Evolutionary conservation across 2,888 invertebrate species (phyloP).

Genomic region (Platycheirus albimanus): DNA sequence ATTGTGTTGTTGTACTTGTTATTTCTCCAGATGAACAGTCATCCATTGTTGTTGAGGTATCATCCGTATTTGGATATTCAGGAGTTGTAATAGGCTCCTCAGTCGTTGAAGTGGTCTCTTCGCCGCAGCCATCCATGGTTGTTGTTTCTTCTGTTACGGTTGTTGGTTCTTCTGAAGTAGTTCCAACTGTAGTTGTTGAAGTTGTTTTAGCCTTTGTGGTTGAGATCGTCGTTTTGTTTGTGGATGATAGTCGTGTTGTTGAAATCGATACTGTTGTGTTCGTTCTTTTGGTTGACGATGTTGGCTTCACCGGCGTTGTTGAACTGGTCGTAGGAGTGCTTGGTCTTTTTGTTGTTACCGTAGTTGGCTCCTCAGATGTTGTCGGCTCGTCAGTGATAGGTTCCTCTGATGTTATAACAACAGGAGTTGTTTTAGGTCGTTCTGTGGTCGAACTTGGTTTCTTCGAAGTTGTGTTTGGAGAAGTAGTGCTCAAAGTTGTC

Average conservation of each 20-base stretch:
- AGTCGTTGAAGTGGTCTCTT: not conserved
- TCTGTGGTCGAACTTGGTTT: too few relatives aligned
- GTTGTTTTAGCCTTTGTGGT: too few relatives aligned
- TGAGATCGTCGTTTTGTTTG: too few relatives aligned
- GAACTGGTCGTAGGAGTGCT: too few relatives aligned
- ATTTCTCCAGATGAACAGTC: not conserved
- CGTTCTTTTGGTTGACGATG: too few relatives aligned
- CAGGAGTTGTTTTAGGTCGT: too few relatives aligned
- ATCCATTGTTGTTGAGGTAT: constrained; percentile 28
- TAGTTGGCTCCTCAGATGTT: not conserved
- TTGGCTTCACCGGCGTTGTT: too few relatives aligned
- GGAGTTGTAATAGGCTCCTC: not conserved
- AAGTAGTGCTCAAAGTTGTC: too few relatives aligned
- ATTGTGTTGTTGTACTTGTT: constrained; percentile 10
- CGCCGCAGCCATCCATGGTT: not conserved
- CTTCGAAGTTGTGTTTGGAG: too few relatives aligned
- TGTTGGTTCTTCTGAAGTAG: not conserved
- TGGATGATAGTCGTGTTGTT: too few relatives aligned
- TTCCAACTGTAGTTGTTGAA: not conserved
- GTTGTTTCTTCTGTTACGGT: constrained; percentile 7
- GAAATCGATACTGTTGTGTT: too few relatives aligned
- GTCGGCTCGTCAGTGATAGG: not conserved
- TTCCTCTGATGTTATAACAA: constrained; percentile 11
- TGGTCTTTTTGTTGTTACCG: too few relatives aligned
- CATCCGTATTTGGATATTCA: constrained; percentile 53